Evolutionary conservation across 2,888 invertebrate genomes (phyloP), one percentile per base, ranked within the genome.

Genomic region (Flexamia atlantica): DNA sequence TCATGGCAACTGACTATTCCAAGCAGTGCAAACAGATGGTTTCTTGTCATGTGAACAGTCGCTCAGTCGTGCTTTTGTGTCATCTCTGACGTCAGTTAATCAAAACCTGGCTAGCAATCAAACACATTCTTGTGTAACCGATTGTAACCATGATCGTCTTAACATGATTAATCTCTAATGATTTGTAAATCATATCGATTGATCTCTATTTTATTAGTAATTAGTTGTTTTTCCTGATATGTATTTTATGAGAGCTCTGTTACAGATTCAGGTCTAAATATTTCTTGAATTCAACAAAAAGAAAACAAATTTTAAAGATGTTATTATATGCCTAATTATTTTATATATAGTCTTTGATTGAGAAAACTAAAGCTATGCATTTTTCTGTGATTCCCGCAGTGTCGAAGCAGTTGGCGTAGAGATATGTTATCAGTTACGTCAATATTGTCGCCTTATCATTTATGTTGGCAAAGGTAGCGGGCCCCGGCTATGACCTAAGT

Each of bases 381-480:
- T 50, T n/a, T 7, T 50, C 50, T 3, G 50, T 7, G 50, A 12
- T 7, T 50, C 12, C 14, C 36, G 3, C 12, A 17, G 2, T n/a
- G 50, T 50, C n/a, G 57, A 3, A 57, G 14, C 57, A 57, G 57
- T 57, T 57, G 57, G 57, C 23, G 23, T 64, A n/a, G 14, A 28
- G 64, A 64, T 64, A 64, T 1, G 28, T 64, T 64, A 64, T 64
- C 64, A 10, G 7, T 57, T 28, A 64, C 28, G 64, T 64, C 64
- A 64, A 64, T 64, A 64, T 53, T 23, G 53, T 53, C 57, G 5
- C 64, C 14, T 64, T 64, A 64, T 64, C 64, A 64, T 17, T n/a
- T n/a, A 57, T 1, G 64, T 25, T 64, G 20, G 64, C 9, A 25
- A 57, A 57, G 20, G 57, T 57, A 25, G 57, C 23, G 57, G 7